Evolutionary conservation across 1,140 invertebrate species (phyloP).

Genomic region (Calycopis cecrops): DNA sequence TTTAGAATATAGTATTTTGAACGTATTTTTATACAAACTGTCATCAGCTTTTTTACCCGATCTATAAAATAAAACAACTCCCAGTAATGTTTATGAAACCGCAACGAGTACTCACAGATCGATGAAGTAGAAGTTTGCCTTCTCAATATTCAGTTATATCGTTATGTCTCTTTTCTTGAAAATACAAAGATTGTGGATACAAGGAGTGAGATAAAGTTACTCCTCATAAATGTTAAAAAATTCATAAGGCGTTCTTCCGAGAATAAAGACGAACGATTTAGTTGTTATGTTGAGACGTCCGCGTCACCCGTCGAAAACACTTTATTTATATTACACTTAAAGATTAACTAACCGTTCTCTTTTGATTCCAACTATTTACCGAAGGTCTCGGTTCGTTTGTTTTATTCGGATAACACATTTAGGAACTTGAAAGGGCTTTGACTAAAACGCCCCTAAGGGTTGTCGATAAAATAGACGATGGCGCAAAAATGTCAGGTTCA

Average conservation of each 20-base stretch:
- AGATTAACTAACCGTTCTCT: constrained; percentile 6
- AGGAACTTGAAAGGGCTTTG: constrained; percentile 19
- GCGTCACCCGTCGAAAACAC: background rate
- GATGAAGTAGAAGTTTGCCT: no score
- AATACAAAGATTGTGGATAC: background rate
- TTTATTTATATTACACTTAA: background rate
- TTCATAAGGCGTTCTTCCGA: background rate
- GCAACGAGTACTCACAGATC: background rate
- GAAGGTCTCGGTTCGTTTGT: constrained; percentile 23
- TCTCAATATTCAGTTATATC: background rate
- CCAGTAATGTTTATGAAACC: background rate
- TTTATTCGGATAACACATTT: constrained; percentile 26
- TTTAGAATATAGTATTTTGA: no score
- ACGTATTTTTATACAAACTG: no score
- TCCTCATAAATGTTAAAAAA: background rate
- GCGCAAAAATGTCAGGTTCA: constrained; percentile 8
- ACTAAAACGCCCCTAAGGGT: constrained; percentile 10
- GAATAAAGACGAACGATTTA: background rate
- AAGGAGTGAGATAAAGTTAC: background rate
- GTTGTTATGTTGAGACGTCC: background rate
- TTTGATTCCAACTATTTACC: constrained; percentile 4
- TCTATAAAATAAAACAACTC: constrained; percentile 24
- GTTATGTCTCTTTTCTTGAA: background rate
- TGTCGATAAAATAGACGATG: constrained; percentile 14
- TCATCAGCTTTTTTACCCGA: no score